Evolutionary conservation across 2,113 vertebrate genomes (phyloP).

Genomic region (Dipodomys spectabilis): DNA sequence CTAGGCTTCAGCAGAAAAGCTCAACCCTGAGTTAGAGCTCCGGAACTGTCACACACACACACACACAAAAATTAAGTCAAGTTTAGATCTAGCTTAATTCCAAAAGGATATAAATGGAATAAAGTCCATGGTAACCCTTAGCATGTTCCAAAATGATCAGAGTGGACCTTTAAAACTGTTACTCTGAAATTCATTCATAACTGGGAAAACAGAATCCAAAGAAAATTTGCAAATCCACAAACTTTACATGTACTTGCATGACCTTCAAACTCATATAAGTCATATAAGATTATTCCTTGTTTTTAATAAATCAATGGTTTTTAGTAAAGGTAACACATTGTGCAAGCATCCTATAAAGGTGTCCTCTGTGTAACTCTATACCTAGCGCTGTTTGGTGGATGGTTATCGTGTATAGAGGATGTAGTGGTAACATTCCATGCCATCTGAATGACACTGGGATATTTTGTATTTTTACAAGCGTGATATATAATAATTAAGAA

Average conservation of each 20-base stretch:
- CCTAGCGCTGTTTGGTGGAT: neutral
- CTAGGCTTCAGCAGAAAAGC: no score
- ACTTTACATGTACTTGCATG: neutral
- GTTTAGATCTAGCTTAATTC: neutral
- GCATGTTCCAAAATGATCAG: neutral
- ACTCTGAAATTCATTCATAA: neutral
- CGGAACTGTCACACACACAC: no score
- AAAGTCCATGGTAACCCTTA: neutral
- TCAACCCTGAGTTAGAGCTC: no score
- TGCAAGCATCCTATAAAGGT: neutral
- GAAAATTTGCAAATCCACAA: neutral
- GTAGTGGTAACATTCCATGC: neutral
- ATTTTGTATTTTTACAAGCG: neutral
- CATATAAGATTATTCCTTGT: no score
- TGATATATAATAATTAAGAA: neutral
- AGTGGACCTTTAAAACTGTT: neutral
- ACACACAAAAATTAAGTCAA: neutral
- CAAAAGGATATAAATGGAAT: neutral
- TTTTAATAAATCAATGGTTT: neutral
- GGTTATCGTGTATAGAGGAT: neutral
- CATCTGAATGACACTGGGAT: neutral
- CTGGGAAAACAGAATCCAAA: conserved; percentile 13
- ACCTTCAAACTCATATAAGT: neutral
- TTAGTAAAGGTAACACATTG: neutral
- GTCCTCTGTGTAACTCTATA: neutral